These are phyloP conservation scores for Athalia circularis DNA, from an alignment of 2,888 invertebrate genomes.

Conservation along the genomic window DNA sequence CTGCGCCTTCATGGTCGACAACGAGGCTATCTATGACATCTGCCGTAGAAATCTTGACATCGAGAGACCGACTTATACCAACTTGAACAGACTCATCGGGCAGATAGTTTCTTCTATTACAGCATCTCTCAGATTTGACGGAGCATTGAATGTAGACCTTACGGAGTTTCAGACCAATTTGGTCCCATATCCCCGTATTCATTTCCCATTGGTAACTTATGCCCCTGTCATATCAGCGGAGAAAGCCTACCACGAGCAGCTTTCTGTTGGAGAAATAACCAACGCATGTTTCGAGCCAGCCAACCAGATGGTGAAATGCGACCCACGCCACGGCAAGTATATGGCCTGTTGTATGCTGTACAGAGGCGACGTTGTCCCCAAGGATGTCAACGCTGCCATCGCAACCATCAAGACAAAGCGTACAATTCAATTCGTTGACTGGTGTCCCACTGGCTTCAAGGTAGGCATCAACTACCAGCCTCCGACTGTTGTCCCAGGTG, in stretches of 20 bases:
- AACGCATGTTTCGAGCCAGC: conserved; percentile 80
- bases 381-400: conserved; percentile 77
- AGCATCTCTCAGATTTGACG: conserved; percentile 94
- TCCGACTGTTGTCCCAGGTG: conserved; percentile 75
- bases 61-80: conserved; percentile 96
- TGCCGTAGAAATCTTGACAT: conserved; percentile 97
- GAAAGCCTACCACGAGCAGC: conserved; percentile 78
- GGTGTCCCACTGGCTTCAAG: conserved; percentile 90
- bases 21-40: conserved; percentile 93
- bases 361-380: conserved; percentile 71
- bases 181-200: conserved; percentile 79
- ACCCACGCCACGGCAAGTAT: conserved; percentile 76
- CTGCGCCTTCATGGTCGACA: conserved; percentile 97
- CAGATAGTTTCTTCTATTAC: conserved; percentile 96
- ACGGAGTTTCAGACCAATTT: conserved; percentile 84
- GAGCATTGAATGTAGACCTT: conserved; percentile 94
- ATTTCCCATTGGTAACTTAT: conserved; percentile 78
- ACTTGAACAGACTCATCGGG: conserved; percentile 95
- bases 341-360: conserved; percentile 78
- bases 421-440: conserved; percentile 92
- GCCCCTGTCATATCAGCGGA: conserved; percentile 78
- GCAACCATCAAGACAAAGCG: conserved; percentile 78
- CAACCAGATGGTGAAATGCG: conserved; percentile 79
- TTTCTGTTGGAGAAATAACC: conserved; percentile 78
- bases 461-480: conserved; percentile 77